A percentile compares a stretch with the other conserved stretches of the same genome.
phyloP scores from a whole-genome alignment of 2,888 invertebrate genomes.

The Trachelus stipa region DNA sequence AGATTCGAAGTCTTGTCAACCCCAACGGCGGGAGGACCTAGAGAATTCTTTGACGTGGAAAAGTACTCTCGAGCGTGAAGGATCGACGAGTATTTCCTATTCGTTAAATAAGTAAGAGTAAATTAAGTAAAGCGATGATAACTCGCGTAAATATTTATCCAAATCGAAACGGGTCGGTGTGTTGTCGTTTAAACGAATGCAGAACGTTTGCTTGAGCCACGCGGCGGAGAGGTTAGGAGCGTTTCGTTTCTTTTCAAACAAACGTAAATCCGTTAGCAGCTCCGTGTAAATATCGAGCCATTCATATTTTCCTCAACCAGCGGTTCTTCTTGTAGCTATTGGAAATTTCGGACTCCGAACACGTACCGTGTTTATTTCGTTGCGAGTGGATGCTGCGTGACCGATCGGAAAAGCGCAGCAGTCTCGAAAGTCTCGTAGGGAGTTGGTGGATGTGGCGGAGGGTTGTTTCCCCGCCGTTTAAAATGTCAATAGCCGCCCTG shows the following conservation, averaged over 20 bases:
- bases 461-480: slow-evolving; percentile 19
- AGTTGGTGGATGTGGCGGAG: not conserved
- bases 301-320: not conserved
- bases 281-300: not conserved
- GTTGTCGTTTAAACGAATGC: not conserved
- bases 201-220: not conserved
- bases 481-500: slow-evolving; percentile 36
- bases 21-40: not conserved
- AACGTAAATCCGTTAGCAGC: not conserved
- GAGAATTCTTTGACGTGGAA: not conserved
- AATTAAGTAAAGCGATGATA: not conserved
- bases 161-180: not conserved
- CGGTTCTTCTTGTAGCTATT: not conserved
- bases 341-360: not conserved
- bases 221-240: not conserved
- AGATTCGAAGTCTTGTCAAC: not conserved
- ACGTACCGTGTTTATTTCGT: slow-evolving; percentile 21
- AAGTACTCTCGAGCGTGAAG: not conserved
- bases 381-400: slow-evolving; percentile 10
- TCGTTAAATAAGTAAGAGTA: not conserved
- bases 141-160: not conserved
- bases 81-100: not conserved
- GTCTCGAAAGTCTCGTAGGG: not conserved
- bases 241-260: not conserved
- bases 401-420: slow-evolving; percentile 8